Evolutionary conservation across 1,140 invertebrate genomes (phyloP), one percentile per base, ranked within the genome.

Genomic region (Drosophila arizonae): DNA sequence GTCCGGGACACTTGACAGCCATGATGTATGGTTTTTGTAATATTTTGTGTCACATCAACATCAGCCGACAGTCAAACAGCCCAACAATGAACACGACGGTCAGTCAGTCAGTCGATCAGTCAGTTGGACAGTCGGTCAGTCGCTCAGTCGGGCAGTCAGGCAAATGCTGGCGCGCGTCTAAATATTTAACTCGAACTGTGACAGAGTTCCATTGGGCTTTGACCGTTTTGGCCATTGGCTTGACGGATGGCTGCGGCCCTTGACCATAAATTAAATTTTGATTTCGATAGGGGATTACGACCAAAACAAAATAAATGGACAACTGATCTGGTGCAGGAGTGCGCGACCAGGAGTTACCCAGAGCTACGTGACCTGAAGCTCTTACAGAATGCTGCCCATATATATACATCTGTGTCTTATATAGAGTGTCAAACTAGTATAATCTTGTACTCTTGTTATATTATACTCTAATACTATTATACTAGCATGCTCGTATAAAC

Each of bases 11-110:
- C 26, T 58, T 87, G 81, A 85, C 78, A 85, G 78, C 36, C 75
- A 51, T 85, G 81, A 85, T 85, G 82, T 87, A 85, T 85, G 81
- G 76, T 70, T 71, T 81, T 71, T 81, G 78, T 81, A 86, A 85
- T 85, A 86, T 87, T 85, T 85, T 76, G 61, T 85, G 81, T 86
- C 81, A 85, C 77, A 85, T 81, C 81, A 81, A 80, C 77, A 73
- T 68, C 70, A 67, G 45, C 62, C 69, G 56, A 56, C 58, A 55
- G 33, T 6, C 33, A 33, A 33, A 33, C 33, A 70, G 26, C 67
- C 36, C 11, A 71, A 68, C 64, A 61, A 33, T 54, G 46, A 60
- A 55, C 64, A 68, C 26, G 43, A 46, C 43, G 43, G 43, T 15
- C 43, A 39, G 2, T 39, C 36, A 13, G 2, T 39, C 36, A 11